These are phyloP conservation scores for Ophion ventricosus DNA, from an alignment of 2,888 invertebrate genomes.

Conservation along the genomic window DNA sequence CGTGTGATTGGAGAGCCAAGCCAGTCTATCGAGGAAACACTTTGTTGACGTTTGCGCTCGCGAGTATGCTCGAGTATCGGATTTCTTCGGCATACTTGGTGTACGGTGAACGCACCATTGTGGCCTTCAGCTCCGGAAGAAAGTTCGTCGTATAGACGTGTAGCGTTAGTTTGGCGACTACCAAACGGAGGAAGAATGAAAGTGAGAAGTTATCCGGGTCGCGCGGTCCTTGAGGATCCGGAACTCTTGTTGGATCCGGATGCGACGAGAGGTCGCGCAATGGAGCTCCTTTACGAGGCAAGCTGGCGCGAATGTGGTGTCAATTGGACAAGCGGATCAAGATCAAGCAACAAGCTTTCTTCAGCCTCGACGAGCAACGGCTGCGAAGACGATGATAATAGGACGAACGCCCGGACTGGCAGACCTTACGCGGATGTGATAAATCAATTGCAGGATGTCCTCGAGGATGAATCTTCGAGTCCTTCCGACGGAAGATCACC, in stretches of 20 bases:
- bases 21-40: too few relatives aligned
- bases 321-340: conserved; percentile 76
- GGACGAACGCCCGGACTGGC: neutral
- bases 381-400: conserved; percentile 52
- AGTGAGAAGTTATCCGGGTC: conserved; percentile 93
- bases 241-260: conserved; percentile 89
- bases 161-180: neutral
- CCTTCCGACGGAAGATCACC: conserved; percentile 66
- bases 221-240: conserved; percentile 88
- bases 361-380: conserved; percentile 17
- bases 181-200: conserved; percentile 86
- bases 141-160: neutral
- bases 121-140: neutral
- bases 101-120: neutral
- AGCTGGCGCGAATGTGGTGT: conserved; percentile 89
- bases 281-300: conserved; percentile 92
- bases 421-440: conserved; percentile 75
- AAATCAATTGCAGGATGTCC: conserved; percentile 75
- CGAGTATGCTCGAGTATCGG: neutral
- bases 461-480: conserved; percentile 66
- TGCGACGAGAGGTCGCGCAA: conserved; percentile 87
- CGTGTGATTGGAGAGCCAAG: too few relatives aligned
- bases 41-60: too few relatives aligned
- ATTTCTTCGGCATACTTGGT: neutral
- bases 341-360: conserved; percentile 50